A percentile compares a stretch with the other conserved stretches of the same genome.
phyloP scores from a whole-genome alignment of 2,113 vertebrate species.

The Corythoichthys haematopterus region DNA sequence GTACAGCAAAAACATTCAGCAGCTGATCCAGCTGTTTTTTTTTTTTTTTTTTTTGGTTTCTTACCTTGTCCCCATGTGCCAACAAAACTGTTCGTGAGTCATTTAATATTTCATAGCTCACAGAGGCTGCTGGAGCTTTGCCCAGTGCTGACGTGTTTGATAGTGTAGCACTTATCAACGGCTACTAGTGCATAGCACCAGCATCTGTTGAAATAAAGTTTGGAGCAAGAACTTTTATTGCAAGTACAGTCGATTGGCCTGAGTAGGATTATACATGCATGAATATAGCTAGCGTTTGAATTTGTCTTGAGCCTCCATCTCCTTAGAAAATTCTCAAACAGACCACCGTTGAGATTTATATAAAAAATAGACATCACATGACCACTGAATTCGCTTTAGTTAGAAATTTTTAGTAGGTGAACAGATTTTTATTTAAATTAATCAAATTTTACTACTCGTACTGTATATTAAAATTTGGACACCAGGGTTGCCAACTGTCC shows the following conservation, averaged over 20 bases:
- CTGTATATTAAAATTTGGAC: too few relatives aligned
- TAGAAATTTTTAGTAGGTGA: too few relatives aligned
- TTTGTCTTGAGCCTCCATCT: neutral
- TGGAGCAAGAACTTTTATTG: neutral
- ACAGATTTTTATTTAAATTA: too few relatives aligned
- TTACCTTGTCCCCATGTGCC: neutral
- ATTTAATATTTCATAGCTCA: constrained; percentile 4
- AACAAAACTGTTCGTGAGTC: neutral
- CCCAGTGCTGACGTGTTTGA: constrained; percentile 2
- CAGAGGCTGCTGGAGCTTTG: constrained; percentile 4
- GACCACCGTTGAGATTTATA: neutral
- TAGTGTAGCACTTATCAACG: neutral
- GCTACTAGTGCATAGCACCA: constrained; percentile 2
- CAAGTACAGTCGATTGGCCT: neutral
- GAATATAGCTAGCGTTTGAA: neutral
- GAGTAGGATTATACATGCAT: neutral
- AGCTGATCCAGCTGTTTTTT: neutral
- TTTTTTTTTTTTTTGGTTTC: neutral
- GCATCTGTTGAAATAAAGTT: constrained; percentile 6
- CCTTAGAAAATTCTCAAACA: neutral
- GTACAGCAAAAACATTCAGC: neutral
- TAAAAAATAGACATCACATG: neutral
- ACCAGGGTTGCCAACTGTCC: too few relatives aligned
- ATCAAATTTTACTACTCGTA: too few relatives aligned
- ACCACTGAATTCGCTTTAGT: neutral